Percentiles rank a stretch among this genome's conserved stretches.
Evolutionary conservation across 1,140 invertebrate genomes (phyloP).

Genomic region (Atta texana): DNA sequence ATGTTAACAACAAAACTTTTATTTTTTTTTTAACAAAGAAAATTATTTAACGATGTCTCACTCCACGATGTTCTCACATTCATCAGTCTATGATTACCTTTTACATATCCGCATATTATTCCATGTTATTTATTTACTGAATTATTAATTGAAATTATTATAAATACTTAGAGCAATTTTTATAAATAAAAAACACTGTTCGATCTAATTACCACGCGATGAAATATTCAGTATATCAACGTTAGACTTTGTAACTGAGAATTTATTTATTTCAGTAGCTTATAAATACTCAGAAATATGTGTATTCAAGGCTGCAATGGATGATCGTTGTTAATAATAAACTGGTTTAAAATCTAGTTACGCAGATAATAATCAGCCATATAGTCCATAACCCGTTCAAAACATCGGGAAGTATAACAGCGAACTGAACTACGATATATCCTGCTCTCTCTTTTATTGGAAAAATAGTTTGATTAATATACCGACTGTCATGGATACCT

Average conservation of each 20-base stretch:
- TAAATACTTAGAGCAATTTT: background rate
- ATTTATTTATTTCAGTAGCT: slow-evolving; percentile 29
- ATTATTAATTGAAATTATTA: background rate
- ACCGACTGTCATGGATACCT: slow-evolving; percentile 66
- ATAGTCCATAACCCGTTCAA: slow-evolving; percentile 19
- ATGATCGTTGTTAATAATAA: slow-evolving; percentile 51
- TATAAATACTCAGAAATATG: slow-evolving; percentile 55
- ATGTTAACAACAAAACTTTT: background rate
- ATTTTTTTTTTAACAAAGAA: background rate
- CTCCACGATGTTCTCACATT: background rate
- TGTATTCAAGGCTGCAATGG: slow-evolving; percentile 38
- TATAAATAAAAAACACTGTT: background rate
- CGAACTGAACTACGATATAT: background rate
- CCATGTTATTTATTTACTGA: background rate
- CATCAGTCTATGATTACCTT: background rate
- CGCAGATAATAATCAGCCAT: slow-evolving; percentile 24
- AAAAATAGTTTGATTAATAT: slow-evolving; percentile 73
- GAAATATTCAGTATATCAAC: background rate
- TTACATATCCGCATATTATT: background rate
- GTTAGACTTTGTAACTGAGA: background rate
- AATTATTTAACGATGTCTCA: background rate
- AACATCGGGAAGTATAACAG: slow-evolving; percentile 46
- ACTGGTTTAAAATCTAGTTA: slow-evolving; percentile 62
- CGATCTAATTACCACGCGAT: background rate
- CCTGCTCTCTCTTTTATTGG: slow-evolving; percentile 51